phyloP scores from a whole-genome alignment of 2,888 invertebrate species.

The Uloborus plumipes region DNA sequence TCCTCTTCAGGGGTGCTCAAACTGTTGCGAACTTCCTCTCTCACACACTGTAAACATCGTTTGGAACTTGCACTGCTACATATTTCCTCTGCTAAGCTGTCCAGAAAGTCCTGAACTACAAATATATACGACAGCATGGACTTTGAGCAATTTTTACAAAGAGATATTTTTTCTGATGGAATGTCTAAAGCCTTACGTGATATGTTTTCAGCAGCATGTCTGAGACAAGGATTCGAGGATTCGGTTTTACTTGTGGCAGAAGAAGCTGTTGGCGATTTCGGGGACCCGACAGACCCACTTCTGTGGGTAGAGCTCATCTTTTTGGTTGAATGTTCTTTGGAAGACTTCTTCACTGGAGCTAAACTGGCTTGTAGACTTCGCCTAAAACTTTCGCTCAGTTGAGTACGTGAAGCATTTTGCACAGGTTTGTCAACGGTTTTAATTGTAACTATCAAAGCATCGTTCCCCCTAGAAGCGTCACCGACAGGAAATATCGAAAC shows the following conservation, averaged over 20 bases:
- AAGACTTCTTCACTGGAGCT: too few species aligned
- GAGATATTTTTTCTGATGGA: constrained; percentile 34
- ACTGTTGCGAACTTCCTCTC: constrained; percentile 19
- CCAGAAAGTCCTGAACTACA: constrained; percentile 55
- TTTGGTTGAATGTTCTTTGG: neutral
- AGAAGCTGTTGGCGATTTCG: too few species aligned
- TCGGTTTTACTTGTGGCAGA: too few species aligned
- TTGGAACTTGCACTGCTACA: neutral
- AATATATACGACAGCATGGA: constrained; percentile 60
- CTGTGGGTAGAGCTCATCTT: neutral
- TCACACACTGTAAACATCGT: constrained; percentile 38
- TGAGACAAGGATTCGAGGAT: constrained; percentile 27
- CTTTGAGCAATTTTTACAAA: constrained; percentile 57
- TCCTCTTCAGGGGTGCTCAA: neutral
- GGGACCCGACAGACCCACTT: too few species aligned
- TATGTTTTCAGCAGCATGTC: constrained; percentile 54
- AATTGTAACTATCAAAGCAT: constrained; percentile 27
- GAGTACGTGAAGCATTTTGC: too few species aligned
- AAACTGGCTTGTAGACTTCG: too few species aligned
- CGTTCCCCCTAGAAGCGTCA: constrained; percentile 10
- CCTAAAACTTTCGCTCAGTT: too few species aligned
- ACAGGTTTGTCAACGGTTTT: constrained; percentile 4
- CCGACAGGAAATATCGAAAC: constrained; percentile 30
- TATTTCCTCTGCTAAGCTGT: constrained; percentile 52
- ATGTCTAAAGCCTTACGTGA: constrained; percentile 26